phyloP scores from a whole-genome alignment of 2,797 vertebrate genomes.

The Euthynnus affinis region DNA sequence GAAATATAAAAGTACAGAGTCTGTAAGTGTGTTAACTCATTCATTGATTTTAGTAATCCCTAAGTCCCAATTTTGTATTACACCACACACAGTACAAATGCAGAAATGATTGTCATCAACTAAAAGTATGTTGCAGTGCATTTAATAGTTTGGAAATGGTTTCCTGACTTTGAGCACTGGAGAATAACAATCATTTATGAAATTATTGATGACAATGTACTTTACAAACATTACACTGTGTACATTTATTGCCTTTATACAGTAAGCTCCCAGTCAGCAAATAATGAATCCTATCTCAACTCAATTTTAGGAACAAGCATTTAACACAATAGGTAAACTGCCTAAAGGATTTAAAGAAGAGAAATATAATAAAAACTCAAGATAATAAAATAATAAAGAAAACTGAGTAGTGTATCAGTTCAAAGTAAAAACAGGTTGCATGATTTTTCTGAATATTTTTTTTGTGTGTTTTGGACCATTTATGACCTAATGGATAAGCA shows the following conservation, averaged over 20 bases:
- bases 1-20: slow-evolving; percentile 31
- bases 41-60: slow-evolving; percentile 34
- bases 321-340: background rate
- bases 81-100: background rate
- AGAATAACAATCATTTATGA: background rate
- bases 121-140: background rate
- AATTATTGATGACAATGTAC: slow-evolving; percentile 4
- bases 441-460: background rate
- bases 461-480: no score
- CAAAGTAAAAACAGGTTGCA: background rate
- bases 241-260: background rate
- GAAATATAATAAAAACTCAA: background rate
- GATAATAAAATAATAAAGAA: background rate
- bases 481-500: no score
- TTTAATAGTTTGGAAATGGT: slow-evolving; percentile 3
- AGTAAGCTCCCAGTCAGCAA: slow-evolving; percentile 5
- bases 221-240: slow-evolving; percentile 11
- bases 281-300: slow-evolving; percentile 1
- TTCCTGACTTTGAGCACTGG: slow-evolving; percentile 1
- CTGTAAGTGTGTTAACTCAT: slow-evolving; percentile 9
- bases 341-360: background rate
- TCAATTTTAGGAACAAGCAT: slow-evolving; percentile 15
- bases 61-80: slow-evolving; percentile 15
- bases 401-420: background rate
- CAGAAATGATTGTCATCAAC: background rate